phyloP scores from a whole-genome alignment of 2,888 invertebrate species.

The Tolmerus cingulatus region DNA sequence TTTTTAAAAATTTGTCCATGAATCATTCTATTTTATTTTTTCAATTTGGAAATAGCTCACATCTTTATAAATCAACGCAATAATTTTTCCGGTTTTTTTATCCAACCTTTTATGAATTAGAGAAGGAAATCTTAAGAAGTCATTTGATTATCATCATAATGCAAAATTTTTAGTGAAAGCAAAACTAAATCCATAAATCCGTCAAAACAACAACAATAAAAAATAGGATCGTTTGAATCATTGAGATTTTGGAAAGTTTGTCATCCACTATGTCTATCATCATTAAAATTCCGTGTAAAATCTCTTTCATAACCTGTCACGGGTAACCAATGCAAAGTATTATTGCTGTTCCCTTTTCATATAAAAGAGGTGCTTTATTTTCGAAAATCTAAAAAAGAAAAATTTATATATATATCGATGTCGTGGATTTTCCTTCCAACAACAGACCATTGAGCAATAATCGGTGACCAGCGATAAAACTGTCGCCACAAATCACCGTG shows the following conservation, averaged over 20 bases:
- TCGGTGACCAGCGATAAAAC: conserved; percentile 27
- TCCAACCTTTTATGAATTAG: not conserved
- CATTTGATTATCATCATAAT: not conserved
- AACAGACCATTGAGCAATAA: conserved; percentile 35
- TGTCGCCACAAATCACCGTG: conserved; percentile 37
- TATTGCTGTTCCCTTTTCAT: not conserved
- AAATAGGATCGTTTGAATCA: not conserved
- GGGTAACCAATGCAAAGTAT: not conserved
- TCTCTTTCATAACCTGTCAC: not conserved
- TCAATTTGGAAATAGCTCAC: too few relatives aligned
- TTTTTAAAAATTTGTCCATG: too few relatives aligned
- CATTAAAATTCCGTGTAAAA: not conserved
- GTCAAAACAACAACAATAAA: not conserved
- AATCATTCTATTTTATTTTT: too few relatives aligned
- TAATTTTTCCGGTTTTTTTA: not conserved
- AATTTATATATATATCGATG: not conserved
- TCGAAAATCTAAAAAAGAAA: not conserved
- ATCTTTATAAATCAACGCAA: not conserved
- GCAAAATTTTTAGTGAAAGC: not conserved
- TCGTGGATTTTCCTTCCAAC: conserved; percentile 17
- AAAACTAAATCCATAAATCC: not conserved
- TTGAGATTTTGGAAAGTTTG: not conserved
- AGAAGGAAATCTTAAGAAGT: not conserved
- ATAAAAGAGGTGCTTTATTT: not conserved
- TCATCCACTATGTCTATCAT: not conserved